These are phyloP conservation scores for Sphaerophoria taeniata DNA, from an alignment of 2,888 invertebrate genomes.

Conservation along the genomic window DNA sequence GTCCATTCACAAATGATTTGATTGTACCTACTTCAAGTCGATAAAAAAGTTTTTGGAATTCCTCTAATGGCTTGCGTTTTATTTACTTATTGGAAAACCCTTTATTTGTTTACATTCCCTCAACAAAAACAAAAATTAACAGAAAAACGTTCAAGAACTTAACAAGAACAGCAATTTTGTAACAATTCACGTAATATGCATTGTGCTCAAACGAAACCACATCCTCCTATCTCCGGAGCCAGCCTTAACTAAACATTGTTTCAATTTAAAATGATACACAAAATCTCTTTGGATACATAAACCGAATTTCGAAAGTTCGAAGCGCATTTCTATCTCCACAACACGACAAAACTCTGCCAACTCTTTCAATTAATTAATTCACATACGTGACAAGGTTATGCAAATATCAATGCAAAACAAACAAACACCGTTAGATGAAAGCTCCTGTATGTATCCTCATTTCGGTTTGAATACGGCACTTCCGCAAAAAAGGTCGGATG, in stretches of 20 bases:
- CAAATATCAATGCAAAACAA: conserved; percentile 63
- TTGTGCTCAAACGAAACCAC: not conserved
- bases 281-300: conserved; percentile 16
- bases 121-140: too few relatives aligned
- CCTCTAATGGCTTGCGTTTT: too few relatives aligned
- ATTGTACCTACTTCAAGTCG: too few relatives aligned
- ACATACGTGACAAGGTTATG: conserved; percentile 75
- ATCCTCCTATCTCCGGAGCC: not conserved
- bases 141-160: too few relatives aligned
- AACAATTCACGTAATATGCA: not conserved
- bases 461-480: conserved; percentile 23
- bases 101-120: too few relatives aligned
- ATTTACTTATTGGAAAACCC: too few relatives aligned
- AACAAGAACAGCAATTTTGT: not conserved
- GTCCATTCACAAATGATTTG: too few relatives aligned
- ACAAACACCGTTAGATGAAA: not conserved
- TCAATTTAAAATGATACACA: conserved; percentile 30
- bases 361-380: conserved; percentile 75
- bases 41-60: too few relatives aligned
- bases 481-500: not conserved
- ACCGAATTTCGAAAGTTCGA: not conserved
- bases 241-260: conserved; percentile 23
- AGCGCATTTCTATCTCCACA: conserved; percentile 2
- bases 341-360: conserved; percentile 40
- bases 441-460: conserved; percentile 26